These are phyloP conservation scores for Turritopsis rubra DNA, from an alignment of 30 jellyfish, hydroid and myxozoan genomes.

Conservation along the genomic window DNA sequence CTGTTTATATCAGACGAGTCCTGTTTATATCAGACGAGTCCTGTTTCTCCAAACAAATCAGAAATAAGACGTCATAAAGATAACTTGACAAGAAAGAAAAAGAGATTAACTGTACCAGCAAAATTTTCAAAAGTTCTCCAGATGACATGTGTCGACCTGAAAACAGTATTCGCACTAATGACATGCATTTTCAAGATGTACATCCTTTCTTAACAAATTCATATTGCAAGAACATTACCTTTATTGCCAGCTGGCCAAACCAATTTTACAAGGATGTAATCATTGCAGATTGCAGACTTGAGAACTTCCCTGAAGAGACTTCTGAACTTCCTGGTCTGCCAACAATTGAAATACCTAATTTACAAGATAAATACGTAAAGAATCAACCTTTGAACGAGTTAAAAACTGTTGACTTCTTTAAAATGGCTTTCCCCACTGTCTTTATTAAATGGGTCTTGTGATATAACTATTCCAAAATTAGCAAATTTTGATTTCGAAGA, in stretches of 20 bases:
- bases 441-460: no score
- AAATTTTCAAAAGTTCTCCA: neutral
- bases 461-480: neutral
- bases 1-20: no score
- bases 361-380: neutral
- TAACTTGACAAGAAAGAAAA: neutral
- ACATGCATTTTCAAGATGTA: neutral
- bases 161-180: neutral
- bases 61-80: neutral
- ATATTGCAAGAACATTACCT: neutral
- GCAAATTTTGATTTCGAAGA: neutral
- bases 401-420: no score
- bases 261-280: neutral
- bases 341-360: neutral
- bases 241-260: neutral
- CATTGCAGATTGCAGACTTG: neutral
- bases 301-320: neutral
- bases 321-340: neutral
- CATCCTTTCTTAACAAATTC: neutral
- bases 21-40: no score
- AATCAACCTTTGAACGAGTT: no score
- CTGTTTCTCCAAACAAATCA: no score
- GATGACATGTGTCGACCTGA: neutral
- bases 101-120: neutral
- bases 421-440: no score